A percentile compares a stretch with the other conserved stretches of the same genome.
Evolutionary conservation across 2,113 vertebrate genomes (phyloP).

Genomic region (Mesembrinibis cayennensis): DNA sequence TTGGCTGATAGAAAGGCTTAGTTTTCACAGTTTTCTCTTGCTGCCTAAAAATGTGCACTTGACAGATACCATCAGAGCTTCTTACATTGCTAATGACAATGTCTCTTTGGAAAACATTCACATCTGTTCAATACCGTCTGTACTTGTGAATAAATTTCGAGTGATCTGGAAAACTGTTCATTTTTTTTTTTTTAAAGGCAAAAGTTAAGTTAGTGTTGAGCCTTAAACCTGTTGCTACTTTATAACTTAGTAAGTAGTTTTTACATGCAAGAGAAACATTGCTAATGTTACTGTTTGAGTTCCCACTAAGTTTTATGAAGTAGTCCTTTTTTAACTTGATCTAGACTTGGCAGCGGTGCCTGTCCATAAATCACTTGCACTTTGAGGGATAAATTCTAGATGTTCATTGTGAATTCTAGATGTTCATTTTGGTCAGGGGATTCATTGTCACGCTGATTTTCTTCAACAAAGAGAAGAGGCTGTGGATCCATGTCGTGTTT

Average conservation of each 20-base stretch:
- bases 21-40: not conserved
- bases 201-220: not conserved
- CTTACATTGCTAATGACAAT: not conserved
- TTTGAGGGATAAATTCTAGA: not conserved
- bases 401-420: not conserved
- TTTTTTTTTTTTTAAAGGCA: not conserved
- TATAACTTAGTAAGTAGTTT: not conserved
- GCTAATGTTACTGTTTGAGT: not conserved
- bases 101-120: not conserved
- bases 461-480: not conserved
- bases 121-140: not conserved
- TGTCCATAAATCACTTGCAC: not conserved
- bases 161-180: not conserved
- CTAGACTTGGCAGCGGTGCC: not conserved
- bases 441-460: fast-evolving
- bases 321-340: not conserved
- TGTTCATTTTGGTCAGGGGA: not conserved
- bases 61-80: not conserved
- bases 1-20: not conserved
- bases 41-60: not conserved
- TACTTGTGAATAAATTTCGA: constrained; percentile 28
- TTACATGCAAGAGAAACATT: not conserved
- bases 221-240: not conserved
- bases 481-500: not conserved
- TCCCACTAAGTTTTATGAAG: not conserved